phyloP scores from a whole-genome alignment of 2,888 invertebrate genomes.

The Mythimna vitellina region DNA sequence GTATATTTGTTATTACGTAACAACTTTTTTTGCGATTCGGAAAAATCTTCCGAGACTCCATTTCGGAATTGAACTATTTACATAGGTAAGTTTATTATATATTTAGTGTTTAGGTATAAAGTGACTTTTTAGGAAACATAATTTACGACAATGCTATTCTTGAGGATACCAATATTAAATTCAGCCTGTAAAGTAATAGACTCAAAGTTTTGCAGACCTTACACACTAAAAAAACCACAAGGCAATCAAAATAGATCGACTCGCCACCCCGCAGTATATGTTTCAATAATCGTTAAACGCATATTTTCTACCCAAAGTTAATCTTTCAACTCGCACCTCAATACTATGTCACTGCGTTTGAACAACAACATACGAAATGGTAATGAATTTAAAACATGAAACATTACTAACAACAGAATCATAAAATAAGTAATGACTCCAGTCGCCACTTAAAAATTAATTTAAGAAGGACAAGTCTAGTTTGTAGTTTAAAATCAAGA shows the following conservation, averaged over 20 bases:
- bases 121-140: background rate
- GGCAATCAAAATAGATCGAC: slow-evolving; percentile 27
- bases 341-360: slow-evolving; percentile 3
- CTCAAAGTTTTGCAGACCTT: background rate
- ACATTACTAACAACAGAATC: background rate
- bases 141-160: background rate
- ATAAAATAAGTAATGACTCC: too few relatives aligned
- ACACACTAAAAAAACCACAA: slow-evolving; percentile 20
- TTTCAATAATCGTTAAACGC: slow-evolving; percentile 11
- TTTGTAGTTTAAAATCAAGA: too few relatives aligned
- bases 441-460: background rate
- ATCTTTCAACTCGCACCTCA: background rate
- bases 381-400: background rate
- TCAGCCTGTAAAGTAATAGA: background rate
- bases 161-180: too few relatives aligned
- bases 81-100: too few relatives aligned
- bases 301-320: background rate
- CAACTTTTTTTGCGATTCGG: too few relatives aligned
- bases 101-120: background rate
- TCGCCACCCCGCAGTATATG: background rate
- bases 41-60: too few relatives aligned
- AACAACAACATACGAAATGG: background rate
- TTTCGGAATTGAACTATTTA: too few relatives aligned
- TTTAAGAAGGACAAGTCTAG: background rate
- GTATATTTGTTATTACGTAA: too few relatives aligned